Evolutionary conservation across 2,113 vertebrate species (phyloP), one percentile per base, ranked within the genome.

Genomic region (Amphiprion ocellaris): DNA sequence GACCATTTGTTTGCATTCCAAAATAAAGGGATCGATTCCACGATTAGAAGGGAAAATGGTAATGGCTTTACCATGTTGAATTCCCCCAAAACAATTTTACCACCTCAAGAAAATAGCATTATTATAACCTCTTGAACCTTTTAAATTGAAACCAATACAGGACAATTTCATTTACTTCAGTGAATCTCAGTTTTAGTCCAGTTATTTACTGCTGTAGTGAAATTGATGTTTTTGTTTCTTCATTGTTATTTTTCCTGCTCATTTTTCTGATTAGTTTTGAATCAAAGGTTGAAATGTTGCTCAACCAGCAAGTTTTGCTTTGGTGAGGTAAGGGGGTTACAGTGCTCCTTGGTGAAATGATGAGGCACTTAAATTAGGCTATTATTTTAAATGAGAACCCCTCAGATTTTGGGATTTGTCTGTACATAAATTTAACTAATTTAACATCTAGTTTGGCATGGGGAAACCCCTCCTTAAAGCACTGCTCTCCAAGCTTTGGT

Each of bases 231-330:
- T 77, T 77, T 87, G 71, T 77, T 87, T 77, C 41, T 47, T 68
- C 52, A 55, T 78, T 76, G 47, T 70, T 83, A 41, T 69, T 69
- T 67, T 88, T 85, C 67, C 61, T 88, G 66, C 79, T 87, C 66
- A 65, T 81, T 79, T 82, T 89, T 89, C 55, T 78, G 33, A 85
- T 89, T 81, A 72, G 75, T 85, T 89, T 86, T 58, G 24, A 86
- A 87, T 79, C 67, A 76, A 89, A 92, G 88, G 89, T 90, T 89
- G 87, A 94, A 79, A 70, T 93, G 95, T 96, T 96, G 95, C 94
- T 96, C 95, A 96, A 96, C 96, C 97, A 97, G 96, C 96, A 97
- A 97, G 96, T 97, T 97, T 96, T 96, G 95, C 95, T 95, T 88
- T 62, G 89, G 92, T 89, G 76, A 88, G 69, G 66, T 82, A 61